A percentile compares a stretch with the other conserved stretches of the same genome.
These are phyloP conservation scores for Hiodon alosoides DNA, from an alignment of 2,113 vertebrate species.

Conservation along the genomic window DNA sequence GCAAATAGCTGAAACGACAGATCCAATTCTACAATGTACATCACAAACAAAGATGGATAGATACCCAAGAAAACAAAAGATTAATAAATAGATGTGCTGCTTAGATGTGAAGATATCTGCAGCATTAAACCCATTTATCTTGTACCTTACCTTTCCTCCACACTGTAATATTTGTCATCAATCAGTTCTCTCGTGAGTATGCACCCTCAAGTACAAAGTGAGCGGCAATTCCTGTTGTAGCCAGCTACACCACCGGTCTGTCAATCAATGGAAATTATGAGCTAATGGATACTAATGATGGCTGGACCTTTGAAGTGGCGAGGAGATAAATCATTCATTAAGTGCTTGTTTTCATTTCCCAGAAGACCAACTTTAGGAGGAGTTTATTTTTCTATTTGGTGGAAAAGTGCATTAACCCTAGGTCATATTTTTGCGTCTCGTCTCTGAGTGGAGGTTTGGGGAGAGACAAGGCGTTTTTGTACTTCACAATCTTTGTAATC, in stretches of 20 bases:
- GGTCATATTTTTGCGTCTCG: neutral
- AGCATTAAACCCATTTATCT: slow-evolving; percentile 61
- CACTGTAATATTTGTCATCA: slow-evolving; percentile 65
- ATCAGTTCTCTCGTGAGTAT: slow-evolving; percentile 63
- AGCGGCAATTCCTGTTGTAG: slow-evolving; percentile 52
- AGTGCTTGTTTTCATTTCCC: slow-evolving; percentile 31
- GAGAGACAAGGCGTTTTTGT: neutral
- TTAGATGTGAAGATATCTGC: slow-evolving; percentile 56
- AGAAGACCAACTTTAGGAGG: neutral
- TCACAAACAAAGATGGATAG: slow-evolving; percentile 60
- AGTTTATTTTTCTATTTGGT: neutral
- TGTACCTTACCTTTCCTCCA: slow-evolving; percentile 59
- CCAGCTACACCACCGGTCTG: slow-evolving; percentile 51
- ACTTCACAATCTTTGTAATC: too few relatives aligned
- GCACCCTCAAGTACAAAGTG: slow-evolving; percentile 54
- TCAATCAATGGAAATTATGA: slow-evolving; percentile 71
- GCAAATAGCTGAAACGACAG: slow-evolving; percentile 63
- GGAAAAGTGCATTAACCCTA: neutral
- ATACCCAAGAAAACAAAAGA: slow-evolving; percentile 56
- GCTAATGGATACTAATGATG: slow-evolving; percentile 73
- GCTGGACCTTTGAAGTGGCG: slow-evolving; percentile 50
- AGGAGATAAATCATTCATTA: slow-evolving; percentile 57
- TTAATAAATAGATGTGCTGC: slow-evolving; percentile 65
- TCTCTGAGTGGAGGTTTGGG: neutral
- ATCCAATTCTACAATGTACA: slow-evolving; percentile 58